Base-by-base conservation (phyloP, 2,888 invertebrate species). In the Cordilura impudica region DNA sequence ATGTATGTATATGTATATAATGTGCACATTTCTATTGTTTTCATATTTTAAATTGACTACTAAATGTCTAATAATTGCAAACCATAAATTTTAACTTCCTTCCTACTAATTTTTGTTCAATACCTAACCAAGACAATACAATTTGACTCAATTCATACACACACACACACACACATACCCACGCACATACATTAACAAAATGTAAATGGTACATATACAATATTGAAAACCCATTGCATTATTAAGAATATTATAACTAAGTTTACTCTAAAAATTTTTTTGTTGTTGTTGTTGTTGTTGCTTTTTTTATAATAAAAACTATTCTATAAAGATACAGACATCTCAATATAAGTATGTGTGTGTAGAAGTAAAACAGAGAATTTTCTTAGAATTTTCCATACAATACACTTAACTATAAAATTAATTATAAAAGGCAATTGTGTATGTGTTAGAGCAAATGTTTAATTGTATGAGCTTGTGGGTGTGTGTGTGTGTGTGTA, bases 401-500 rank as follows among this genome's bases (percentile, higher is more conserved):
- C 66, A 73, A 66, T 73, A 73, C 43, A 72, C 81, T 82, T 81
- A 81, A 81, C 81, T 78, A 67, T 73, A 81, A 82, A 82, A 82
- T 82, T 81, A 82, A 82, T 82, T 82, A 82, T 77, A 81, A 82
- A 82, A 82, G 82, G 82, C 82, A 81, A 81, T 75, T 82, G 76
- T 58, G 54, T 77, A 60, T 72, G 60, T 69, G 18, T 54, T 1
- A 43, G 43, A 39, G 29, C 35, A 51, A 70, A 60, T 60, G 39
- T 75, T 54, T 51, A 26, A 14, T 56, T 19, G 35, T 29, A 49
- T 49, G 39, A 54, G 39, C 56, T 51, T 81, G 75, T 54, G 78
- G 69, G 56, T 45, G 14, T 51, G 73, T 78, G 58, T 83, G 81
- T 82, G 81, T 84, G 82, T 83, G 23, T 35, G 35, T 67, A 67